A percentile compares a stretch with the other conserved stretches of the same genome.
Evolutionary conservation across 1,140 invertebrate genomes (phyloP).

Genomic region (Arion vulgaris): DNA sequence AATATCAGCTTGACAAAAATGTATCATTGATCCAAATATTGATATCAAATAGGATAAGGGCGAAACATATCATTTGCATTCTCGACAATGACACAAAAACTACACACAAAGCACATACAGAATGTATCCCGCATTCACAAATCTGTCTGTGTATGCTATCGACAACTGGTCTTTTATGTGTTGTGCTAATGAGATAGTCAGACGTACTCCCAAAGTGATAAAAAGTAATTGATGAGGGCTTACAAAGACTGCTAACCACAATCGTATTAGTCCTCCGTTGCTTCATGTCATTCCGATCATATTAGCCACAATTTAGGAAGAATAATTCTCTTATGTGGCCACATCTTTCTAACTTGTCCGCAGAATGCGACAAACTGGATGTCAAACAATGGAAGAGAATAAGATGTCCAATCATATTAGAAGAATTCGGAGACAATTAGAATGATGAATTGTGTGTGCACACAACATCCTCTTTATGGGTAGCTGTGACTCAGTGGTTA

Average conservation of each 20-base stretch:
- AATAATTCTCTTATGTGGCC: slow-evolving; percentile 27
- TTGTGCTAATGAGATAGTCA: neutral
- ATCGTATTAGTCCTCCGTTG: slow-evolving; percentile 32
- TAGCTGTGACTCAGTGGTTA: too few species aligned
- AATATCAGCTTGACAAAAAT: neutral
- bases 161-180: neutral
- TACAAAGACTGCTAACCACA: slow-evolving; percentile 29
- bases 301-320: slow-evolving; percentile 37
- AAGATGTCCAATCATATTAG: slow-evolving; percentile 35
- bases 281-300: neutral
- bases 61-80: neutral
- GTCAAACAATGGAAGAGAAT: slow-evolving; percentile 12
- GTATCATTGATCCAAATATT: neutral
- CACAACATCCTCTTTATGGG: too few species aligned
- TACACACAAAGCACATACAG: neutral
- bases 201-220: neutral
- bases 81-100: neutral
- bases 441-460: slow-evolving; percentile 19
- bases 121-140: neutral
- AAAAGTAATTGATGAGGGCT: slow-evolving; percentile 35
- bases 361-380: neutral
- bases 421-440: neutral
- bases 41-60: neutral
- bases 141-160: neutral
- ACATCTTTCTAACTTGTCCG: neutral